Percentiles rank a stretch among this genome's conserved stretches.
Evolutionary conservation across 92 coral and sea anemone species (phyloP).

Genomic region (Siderastrea siderea): DNA sequence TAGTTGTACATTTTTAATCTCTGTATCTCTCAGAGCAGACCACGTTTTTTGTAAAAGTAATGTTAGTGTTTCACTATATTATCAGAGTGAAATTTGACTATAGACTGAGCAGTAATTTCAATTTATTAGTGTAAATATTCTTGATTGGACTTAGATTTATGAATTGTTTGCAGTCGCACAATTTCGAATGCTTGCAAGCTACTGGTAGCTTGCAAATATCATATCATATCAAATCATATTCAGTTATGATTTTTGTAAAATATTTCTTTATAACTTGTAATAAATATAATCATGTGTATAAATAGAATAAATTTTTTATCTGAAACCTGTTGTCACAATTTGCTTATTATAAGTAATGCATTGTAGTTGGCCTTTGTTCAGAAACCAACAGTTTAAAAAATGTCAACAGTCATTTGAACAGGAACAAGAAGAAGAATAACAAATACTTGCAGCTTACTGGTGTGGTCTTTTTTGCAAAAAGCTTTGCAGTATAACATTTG

Average conservation of each 20-base stretch:
- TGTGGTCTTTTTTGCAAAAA: neutral
- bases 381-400: neutral
- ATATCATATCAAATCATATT: neutral
- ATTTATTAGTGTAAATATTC: neutral
- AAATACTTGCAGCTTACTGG: conserved; percentile 5
- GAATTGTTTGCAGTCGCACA: neutral
- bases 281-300: neutral
- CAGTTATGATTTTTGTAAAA: neutral
- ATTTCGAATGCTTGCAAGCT: neutral
- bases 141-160: no score
- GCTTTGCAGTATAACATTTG: neutral
- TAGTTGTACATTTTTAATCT: neutral
- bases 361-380: neutral
- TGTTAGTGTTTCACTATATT: no score
- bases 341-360: neutral
- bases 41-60: neutral
- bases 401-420: neutral
- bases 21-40: conserved; percentile 9
- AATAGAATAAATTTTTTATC: neutral
- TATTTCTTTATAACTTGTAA: neutral
- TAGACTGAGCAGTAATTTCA: neutral
- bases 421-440: conserved; percentile 24
- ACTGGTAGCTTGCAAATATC: neutral
- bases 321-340: neutral
- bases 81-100: neutral